These are phyloP conservation scores for Deilephila elpenor DNA, from an alignment of 2,888 invertebrate species.

Conservation along the genomic window DNA sequence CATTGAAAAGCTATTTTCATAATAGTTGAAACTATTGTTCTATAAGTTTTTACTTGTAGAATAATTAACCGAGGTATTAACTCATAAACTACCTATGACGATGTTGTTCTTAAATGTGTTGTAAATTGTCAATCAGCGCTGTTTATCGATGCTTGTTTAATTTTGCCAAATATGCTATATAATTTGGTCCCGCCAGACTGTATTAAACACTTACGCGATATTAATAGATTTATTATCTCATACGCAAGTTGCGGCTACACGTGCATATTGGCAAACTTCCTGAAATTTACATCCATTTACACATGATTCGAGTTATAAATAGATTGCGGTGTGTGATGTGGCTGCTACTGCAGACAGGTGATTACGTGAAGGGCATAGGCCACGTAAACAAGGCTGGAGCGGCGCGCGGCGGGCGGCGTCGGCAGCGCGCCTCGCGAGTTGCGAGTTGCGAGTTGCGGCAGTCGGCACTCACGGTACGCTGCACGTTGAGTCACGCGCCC, in stretches of 20 bases:
- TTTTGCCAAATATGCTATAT: constrained; percentile 1
- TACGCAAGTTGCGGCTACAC: constrained; percentile 9
- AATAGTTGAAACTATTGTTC: too few relatives aligned
- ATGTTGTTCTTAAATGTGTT: not conserved
- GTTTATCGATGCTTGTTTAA: not conserved
- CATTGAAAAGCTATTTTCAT: not conserved
- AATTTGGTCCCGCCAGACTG: not conserved
- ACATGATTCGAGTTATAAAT: constrained; percentile 29
- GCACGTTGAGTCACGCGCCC: constrained; percentile 67
- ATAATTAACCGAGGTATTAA: too few relatives aligned
- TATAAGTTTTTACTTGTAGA: too few relatives aligned
- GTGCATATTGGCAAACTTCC: constrained; percentile 18
- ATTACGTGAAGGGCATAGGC: constrained; percentile 39
- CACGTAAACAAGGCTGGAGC: constrained; percentile 34
- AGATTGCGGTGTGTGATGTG: constrained; percentile 33
- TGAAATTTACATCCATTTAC: constrained; percentile 26
- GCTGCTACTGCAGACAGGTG: constrained; percentile 39
- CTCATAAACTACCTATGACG: not conserved
- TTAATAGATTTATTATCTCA: not conserved
- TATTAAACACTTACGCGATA: constrained; percentile 5
- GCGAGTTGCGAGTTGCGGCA: constrained; percentile 12
- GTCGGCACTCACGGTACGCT: constrained; percentile 29
- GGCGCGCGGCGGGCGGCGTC: not conserved
- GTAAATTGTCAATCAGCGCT: not conserved
- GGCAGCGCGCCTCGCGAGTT: not conserved